These are phyloP conservation scores for Champsocephalus gunnari DNA, from an alignment of 2,797 vertebrate genomes.

Conservation along the genomic window DNA sequence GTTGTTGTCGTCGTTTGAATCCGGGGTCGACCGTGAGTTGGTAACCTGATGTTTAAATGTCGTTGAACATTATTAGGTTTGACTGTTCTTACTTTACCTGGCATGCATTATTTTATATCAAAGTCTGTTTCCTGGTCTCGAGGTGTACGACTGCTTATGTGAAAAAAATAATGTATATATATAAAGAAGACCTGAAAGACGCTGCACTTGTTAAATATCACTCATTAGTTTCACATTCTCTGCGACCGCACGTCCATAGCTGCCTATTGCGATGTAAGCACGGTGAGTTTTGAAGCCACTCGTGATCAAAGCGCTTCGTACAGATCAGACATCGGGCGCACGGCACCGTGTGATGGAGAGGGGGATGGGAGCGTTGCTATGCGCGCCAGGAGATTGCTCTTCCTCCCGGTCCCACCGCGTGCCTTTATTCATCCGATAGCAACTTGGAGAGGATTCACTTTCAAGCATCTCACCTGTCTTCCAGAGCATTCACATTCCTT, in stretches of 20 bases:
- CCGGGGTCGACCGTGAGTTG: too few species aligned
- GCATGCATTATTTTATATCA: not conserved
- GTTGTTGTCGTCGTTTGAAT: too few species aligned
- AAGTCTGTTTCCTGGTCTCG: slow-evolving; percentile 6
- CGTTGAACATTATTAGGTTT: not conserved
- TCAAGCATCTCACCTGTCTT: slow-evolving; percentile 19
- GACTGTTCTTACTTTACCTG: not conserved
- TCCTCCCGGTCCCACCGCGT: slow-evolving; percentile 31
- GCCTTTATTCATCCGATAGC: slow-evolving; percentile 19
- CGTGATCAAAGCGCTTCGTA: slow-evolving; percentile 22
- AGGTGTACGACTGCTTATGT: not conserved
- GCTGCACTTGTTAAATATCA: not conserved
- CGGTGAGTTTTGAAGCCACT: not conserved
- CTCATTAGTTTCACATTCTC: not conserved
- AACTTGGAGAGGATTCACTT: slow-evolving; percentile 21
- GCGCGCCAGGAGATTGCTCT: slow-evolving; percentile 27
- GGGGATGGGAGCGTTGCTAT: slow-evolving; percentile 32
- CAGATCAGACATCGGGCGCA: slow-evolving; percentile 15
- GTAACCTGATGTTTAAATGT: not conserved
- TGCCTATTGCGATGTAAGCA: not conserved
- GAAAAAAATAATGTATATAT: not conserved
- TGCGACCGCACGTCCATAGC: not conserved
- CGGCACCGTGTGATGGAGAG: not conserved
- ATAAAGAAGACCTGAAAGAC: not conserved
- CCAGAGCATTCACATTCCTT: slow-evolving; percentile 18